A percentile compares a stretch with the other conserved stretches of the same genome.
Conservation (phyloP, 2,797 vertebrate species). For the Coregonus ussuriensis region DNA sequence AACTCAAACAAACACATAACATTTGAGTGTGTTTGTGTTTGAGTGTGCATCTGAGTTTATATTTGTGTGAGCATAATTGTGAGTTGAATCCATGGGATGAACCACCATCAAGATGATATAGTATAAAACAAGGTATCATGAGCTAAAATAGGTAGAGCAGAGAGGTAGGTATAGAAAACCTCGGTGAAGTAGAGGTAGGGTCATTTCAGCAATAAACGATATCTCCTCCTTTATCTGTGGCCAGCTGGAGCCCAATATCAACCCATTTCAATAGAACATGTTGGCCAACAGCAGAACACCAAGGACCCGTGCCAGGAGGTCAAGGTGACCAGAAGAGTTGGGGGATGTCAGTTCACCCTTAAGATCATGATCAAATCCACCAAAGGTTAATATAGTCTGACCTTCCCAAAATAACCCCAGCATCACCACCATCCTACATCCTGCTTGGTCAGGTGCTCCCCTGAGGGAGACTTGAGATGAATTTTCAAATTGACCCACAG, state of each 20-base stretch:
- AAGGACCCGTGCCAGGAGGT: constrained; percentile 8
- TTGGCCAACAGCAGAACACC: constrained; percentile 12
- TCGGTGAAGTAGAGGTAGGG: background rate
- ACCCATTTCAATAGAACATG: constrained; percentile 29
- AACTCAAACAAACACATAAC: background rate
- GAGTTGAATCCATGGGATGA: background rate
- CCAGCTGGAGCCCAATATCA: constrained; percentile 34
- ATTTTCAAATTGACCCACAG: background rate
- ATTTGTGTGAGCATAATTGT: background rate
- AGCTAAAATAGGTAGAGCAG: background rate
- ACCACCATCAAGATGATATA: background rate
- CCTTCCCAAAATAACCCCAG: constrained; percentile 30
- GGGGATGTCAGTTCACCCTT: constrained; percentile 22
- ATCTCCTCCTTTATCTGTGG: constrained; percentile 31
- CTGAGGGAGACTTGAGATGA: background rate
- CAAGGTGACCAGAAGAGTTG: constrained; percentile 15
- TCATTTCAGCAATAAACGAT: constrained; percentile 15
- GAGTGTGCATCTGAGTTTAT: background rate
- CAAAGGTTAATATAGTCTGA: constrained; percentile 44
- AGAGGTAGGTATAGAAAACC: background rate
- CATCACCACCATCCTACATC: background rate
- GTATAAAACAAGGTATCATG: background rate
- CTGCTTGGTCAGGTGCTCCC: constrained; percentile 8
- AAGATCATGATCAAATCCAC: constrained; percentile 45
- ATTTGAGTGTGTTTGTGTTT: background rate